Evolutionary conservation across 1,140 invertebrate genomes (phyloP), one percentile per base, ranked within the genome.

Genomic region (Formica selysi): DNA sequence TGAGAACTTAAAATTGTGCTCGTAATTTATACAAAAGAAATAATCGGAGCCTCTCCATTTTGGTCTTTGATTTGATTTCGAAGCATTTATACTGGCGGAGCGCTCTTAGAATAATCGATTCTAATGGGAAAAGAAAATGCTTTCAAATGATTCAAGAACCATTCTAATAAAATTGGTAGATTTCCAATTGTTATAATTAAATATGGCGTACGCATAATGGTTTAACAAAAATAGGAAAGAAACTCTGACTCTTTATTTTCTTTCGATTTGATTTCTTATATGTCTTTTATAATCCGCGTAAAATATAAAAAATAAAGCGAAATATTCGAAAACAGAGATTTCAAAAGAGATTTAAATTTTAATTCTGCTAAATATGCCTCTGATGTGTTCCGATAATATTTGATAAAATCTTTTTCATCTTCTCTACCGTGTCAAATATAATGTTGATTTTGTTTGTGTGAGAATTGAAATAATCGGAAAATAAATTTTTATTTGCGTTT

Each of bases 401-500:
- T 4, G 38, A 41, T 22, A 29, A 29, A 62, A 57, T n/a, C 13
- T 57, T 41, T 76, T 76, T 76, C 29, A 41, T 61, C 19, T 64
- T 76, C 11, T 29, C 10, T 16, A 64, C 32, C 1, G 11, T 19
- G 38, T n/a, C 41, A 51, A 65, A 65, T 19, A 19, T 78, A 51
- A 78, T 48, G 19, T 38, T 61, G 59, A 65, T 65, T 78, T 19
- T 48, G 41, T 57, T 76, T 76, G 36, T 78, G 32, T 41, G 38
- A 65, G 38, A 32, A 78, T 65, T 44, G 74, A 16, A 64, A 80
- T 80, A 70, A 80, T 80, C 8, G 26, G 54, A 36, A 54, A 38
- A 44, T 80, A 80, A 80, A 80, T 80, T 80, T 80, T 80, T 16
- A 68, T 70, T 68, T 54, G 44, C 64, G 41, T n/a, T 0, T 51